Conservation (phyloP, 2,113 vertebrate genomes). For the Dipodomys ordii region DNA sequence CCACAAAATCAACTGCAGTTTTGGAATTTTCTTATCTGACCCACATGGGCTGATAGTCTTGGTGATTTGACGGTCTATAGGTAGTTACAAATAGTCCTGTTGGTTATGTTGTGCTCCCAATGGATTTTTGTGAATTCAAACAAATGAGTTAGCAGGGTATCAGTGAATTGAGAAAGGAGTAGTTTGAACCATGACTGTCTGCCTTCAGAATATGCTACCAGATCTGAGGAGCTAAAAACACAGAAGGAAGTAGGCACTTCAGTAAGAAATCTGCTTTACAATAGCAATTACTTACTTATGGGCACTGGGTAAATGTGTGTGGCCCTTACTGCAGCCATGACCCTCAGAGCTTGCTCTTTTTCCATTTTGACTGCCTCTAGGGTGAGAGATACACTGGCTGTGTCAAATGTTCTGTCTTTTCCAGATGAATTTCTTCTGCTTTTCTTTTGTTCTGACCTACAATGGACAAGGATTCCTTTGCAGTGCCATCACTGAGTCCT, state of each 20-base stretch:
- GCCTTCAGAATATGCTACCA: not conserved
- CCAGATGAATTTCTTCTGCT: not conserved
- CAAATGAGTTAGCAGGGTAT: not conserved
- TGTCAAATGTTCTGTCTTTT: not conserved
- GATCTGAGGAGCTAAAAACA: not conserved
- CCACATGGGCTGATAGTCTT: not conserved
- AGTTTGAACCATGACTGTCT: not conserved
- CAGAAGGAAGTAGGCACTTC: no score
- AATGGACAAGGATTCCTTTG: not conserved
- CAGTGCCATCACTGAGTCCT: no score
- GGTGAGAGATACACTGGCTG: not conserved
- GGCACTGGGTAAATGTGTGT: rapidly evolving
- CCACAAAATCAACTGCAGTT: not conserved
- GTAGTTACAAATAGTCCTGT: not conserved
- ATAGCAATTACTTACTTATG: no score
- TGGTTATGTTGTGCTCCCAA: not conserved
- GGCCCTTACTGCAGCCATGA: not conserved
- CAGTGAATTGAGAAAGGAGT: not conserved
- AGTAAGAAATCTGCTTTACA: no score
- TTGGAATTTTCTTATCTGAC: not conserved
- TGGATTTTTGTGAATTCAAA: slow-evolving; percentile 20
- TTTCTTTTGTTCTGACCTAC: not conserved
- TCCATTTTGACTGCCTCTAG: not conserved
- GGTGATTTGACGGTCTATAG: no score
- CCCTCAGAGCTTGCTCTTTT: not conserved